These are phyloP conservation scores for Trialeurodes vaporariorum DNA, from an alignment of 1,140 invertebrate genomes.

Conservation along the genomic window DNA sequence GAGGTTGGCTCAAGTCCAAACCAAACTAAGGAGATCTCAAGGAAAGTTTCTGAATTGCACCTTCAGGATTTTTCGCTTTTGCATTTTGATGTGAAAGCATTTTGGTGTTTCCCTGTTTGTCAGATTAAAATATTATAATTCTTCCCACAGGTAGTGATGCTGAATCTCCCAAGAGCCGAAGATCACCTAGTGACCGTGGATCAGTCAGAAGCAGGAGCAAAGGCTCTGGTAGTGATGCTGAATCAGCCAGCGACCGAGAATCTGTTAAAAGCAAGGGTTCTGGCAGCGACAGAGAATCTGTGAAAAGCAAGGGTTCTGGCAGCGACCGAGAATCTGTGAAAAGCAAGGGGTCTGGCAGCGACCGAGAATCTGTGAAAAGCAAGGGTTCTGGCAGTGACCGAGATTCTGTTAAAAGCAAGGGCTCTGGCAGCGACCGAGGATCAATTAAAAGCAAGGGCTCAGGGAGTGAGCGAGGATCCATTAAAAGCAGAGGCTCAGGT, in stretches of 20 bases:
- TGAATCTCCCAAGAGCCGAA: not conserved
- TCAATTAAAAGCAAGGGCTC: not conserved
- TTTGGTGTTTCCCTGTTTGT: too few relatives aligned
- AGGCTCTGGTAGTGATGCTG: not conserved
- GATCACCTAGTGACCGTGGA: not conserved
- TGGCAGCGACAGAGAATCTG: not conserved
- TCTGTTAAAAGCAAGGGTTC: not conserved
- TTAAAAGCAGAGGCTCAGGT: not conserved
- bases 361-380: not conserved
- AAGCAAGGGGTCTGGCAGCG: not conserved
- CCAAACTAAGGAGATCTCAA: too few relatives aligned
- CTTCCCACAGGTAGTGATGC: not conserved
- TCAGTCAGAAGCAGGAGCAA: too few relatives aligned
- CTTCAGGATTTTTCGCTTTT: too few relatives aligned
- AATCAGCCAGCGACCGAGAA: too few relatives aligned
- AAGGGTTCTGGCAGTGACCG: not conserved
- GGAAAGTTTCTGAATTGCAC: too few relatives aligned
- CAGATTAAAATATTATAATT: too few relatives aligned
- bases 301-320: not conserved
- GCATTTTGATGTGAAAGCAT: too few relatives aligned
- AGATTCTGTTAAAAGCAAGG: not conserved
- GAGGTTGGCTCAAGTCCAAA: too few relatives aligned
- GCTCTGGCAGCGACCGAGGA: not conserved
- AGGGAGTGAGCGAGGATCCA: not conserved
- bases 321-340: not conserved